Conservation (phyloP, 2,113 vertebrate genomes). For the Diglossa brunneiventris region DNA sequence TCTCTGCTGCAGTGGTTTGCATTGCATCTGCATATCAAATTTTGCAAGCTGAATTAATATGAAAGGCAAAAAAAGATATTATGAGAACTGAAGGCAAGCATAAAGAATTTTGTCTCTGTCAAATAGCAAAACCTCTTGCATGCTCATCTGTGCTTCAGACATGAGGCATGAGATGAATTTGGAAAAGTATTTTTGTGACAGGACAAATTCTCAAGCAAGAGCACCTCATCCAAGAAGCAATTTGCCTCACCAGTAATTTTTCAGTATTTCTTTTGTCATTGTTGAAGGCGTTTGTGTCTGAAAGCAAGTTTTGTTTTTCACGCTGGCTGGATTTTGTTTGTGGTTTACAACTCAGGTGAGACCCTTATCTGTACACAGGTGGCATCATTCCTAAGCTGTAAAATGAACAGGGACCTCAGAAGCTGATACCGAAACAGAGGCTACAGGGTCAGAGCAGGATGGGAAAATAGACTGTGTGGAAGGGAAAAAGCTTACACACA, state of each 20-base stretch:
- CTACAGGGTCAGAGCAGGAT: not conserved
- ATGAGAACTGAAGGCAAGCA: not conserved
- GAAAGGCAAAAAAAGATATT: constrained; percentile 39
- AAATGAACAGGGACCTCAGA: not conserved
- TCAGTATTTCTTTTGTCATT: not conserved
- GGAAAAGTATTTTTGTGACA: not conserved
- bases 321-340: not conserved
- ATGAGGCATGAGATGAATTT: not conserved
- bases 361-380: not conserved
- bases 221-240: constrained; percentile 9
- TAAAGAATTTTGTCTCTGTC: constrained; percentile 17
- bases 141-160: not conserved
- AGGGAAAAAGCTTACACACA: not conserved
- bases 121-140: not conserved
- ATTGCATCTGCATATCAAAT: not conserved
- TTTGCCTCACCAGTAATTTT: constrained; percentile 23
- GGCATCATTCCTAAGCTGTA: not conserved
- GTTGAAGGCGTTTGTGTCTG: not conserved
- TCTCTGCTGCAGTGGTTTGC: not conserved
- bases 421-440: not conserved
- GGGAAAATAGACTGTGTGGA: not conserved
- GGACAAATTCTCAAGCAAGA: not conserved
- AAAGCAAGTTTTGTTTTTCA: not conserved
- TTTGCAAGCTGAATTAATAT: not conserved
- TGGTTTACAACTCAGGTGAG: not conserved